Percentiles rank a stretch among this genome's conserved stretches.
These are phyloP conservation scores for Tolmerus cingulatus DNA, from an alignment of 2,888 invertebrate species.

Conservation along the genomic window DNA sequence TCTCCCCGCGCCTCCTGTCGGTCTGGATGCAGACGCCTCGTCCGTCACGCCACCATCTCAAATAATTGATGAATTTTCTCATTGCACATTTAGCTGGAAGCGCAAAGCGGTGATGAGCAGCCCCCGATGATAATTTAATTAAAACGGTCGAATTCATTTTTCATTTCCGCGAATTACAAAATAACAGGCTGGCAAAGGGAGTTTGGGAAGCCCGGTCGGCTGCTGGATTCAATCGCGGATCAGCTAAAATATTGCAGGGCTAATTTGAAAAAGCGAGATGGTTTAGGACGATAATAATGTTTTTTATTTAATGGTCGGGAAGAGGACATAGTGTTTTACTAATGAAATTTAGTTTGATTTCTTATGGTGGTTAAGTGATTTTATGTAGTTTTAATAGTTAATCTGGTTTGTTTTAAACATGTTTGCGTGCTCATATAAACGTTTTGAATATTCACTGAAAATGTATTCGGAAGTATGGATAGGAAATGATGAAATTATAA, in stretches of 20 bases:
- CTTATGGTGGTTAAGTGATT: no score
- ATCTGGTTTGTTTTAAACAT: no score
- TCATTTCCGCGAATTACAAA: constrained; percentile 9
- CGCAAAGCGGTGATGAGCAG: background rate
- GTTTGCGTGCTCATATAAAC: no score
- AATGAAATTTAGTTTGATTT: no score
- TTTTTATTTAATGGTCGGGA: background rate
- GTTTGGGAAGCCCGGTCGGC: background rate
- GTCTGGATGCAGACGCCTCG: constrained; percentile 4
- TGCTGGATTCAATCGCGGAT: background rate
- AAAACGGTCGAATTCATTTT: constrained; percentile 40
- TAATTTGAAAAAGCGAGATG: background rate
- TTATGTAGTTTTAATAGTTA: no score
- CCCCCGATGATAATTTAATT: constrained; percentile 36
- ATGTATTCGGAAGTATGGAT: no score
- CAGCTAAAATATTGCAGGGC: background rate
- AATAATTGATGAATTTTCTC: constrained; percentile 35
- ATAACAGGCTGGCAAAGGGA: background rate
- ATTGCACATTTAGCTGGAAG: constrained; percentile 37
- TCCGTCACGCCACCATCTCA: background rate
- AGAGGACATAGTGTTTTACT: no score
- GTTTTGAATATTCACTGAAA: no score
- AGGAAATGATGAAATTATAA: no score
- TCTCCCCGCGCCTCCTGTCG: background rate
- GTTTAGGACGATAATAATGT: background rate